These are phyloP conservation scores for Ammodytes dubius DNA, from an alignment of 2,113 vertebrate species.

Conservation along the genomic window DNA sequence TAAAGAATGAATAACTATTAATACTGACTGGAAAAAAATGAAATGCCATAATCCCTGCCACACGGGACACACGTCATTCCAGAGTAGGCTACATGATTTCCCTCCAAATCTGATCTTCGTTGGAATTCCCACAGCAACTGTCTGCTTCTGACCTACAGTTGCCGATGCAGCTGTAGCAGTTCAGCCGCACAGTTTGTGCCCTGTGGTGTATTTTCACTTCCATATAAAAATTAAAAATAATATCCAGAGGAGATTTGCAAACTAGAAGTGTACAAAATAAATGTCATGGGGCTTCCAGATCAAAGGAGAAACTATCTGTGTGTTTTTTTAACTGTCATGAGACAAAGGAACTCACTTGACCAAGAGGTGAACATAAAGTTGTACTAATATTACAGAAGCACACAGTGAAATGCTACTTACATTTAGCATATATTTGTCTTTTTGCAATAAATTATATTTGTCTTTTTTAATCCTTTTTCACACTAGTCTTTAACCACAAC, in stretches of 20 bases:
- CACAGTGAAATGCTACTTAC: neutral
- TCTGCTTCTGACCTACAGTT: slow-evolving; percentile 33
- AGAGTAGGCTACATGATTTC: slow-evolving; percentile 20
- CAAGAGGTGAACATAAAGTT: neutral
- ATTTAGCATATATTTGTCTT: neutral
- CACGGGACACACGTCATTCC: slow-evolving; percentile 7
- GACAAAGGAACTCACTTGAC: neutral
- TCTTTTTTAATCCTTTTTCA: neutral
- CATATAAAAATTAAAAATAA: neutral
- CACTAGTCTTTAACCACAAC: neutral
- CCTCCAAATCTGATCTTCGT: slow-evolving; percentile 37
- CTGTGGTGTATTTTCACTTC: neutral
- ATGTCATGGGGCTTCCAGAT: neutral
- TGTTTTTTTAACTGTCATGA: neutral
- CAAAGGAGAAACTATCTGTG: neutral
- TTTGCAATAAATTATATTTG: neutral
- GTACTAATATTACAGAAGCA: neutral
- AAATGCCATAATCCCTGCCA: neutral
- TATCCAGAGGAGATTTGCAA: neutral
- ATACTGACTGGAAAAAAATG: neutral
- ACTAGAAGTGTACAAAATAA: neutral
- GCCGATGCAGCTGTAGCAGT: slow-evolving; percentile 42
- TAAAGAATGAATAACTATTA: slow-evolving; percentile 1
- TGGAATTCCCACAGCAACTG: slow-evolving; percentile 43
- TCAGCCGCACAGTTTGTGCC: neutral